phyloP scores from a whole-genome alignment of 2,888 invertebrate species.

The Trachelus troglodyta region DNA sequence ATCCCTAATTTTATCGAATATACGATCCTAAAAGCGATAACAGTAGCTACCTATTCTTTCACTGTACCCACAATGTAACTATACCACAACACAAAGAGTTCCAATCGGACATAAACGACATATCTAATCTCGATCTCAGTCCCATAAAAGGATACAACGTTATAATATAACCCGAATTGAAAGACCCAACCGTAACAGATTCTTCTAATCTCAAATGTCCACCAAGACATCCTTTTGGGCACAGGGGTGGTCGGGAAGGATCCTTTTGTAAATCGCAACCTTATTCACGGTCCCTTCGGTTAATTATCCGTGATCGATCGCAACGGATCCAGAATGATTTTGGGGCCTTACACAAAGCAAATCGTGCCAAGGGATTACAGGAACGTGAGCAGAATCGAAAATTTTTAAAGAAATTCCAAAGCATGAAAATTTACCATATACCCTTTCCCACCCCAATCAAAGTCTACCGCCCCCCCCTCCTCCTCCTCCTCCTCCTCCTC shows the following conservation, averaged over 20 bases:
- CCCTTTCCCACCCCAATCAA: not conserved
- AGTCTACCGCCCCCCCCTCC: not conserved
- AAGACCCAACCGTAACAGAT: not conserved
- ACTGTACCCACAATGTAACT: not conserved
- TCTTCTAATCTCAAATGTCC: not conserved
- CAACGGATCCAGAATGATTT: not conserved
- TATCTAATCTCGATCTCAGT: not conserved
- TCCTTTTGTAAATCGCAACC: not conserved
- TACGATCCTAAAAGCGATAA: not conserved
- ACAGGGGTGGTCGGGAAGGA: not conserved
- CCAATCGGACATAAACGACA: not conserved
- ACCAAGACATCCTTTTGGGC: not conserved
- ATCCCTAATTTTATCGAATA: not conserved
- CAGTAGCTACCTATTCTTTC: not conserved
- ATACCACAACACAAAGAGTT: not conserved
- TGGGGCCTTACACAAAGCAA: not conserved
- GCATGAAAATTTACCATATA: not conserved
- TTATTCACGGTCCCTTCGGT: not conserved
- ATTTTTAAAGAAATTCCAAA: not conserved
- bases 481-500: not conserved
- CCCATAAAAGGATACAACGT: not conserved
- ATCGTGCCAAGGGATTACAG: not conserved
- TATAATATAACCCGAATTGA: not conserved
- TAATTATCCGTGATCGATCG: not conserved
- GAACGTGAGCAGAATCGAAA: not conserved